These are phyloP conservation scores for Gymnarchus niloticus DNA, from an alignment of 2,113 vertebrate genomes.

Conservation along the genomic window DNA sequence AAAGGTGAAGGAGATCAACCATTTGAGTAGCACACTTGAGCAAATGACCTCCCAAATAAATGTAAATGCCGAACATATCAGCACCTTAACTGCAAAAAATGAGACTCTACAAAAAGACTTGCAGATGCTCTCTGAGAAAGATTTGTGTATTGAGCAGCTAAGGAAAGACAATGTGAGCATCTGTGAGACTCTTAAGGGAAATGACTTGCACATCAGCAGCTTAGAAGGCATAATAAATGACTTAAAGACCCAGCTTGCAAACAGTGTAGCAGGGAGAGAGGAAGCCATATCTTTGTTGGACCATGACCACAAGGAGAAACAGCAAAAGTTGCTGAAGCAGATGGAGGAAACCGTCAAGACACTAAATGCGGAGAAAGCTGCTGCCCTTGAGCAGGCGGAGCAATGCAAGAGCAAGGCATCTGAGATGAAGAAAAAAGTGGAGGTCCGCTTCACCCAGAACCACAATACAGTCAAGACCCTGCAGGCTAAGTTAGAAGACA, in stretches of 20 bases:
- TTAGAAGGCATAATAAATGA: slow-evolving; percentile 66
- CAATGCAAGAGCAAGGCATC: slow-evolving; percentile 65
- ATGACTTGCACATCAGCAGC: slow-evolving; percentile 60
- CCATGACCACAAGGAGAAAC: slow-evolving; percentile 65
- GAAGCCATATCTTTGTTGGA: slow-evolving; percentile 68
- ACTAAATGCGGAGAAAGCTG: slow-evolving; percentile 70
- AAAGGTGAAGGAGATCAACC: slow-evolving; percentile 60
- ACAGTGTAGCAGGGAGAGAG: slow-evolving; percentile 71
- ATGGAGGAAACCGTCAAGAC: slow-evolving; percentile 61
- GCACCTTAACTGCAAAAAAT: slow-evolving; percentile 72
- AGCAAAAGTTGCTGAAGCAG: slow-evolving; percentile 52
- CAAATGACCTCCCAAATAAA: slow-evolving; percentile 68
- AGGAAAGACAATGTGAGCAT: slow-evolving; percentile 70
- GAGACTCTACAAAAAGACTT: slow-evolving; percentile 68
- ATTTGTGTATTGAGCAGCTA: slow-evolving; percentile 71
- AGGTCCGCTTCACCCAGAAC: slow-evolving; percentile 66
- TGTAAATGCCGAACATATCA: slow-evolving; percentile 69
- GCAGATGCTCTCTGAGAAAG: slow-evolving; percentile 72
- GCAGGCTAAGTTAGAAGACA: slow-evolving; percentile 67
- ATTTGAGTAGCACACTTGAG: slow-evolving; percentile 66
- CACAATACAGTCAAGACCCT: slow-evolving; percentile 70
- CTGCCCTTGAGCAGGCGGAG: slow-evolving; percentile 67
- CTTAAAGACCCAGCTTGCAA: slow-evolving; percentile 69
- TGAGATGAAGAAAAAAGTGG: slow-evolving; percentile 75
- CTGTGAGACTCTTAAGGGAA: slow-evolving; percentile 69